Base-by-base conservation (phyloP, 2,113 vertebrate species). In the Telmatochromis brachygnathus region DNA sequence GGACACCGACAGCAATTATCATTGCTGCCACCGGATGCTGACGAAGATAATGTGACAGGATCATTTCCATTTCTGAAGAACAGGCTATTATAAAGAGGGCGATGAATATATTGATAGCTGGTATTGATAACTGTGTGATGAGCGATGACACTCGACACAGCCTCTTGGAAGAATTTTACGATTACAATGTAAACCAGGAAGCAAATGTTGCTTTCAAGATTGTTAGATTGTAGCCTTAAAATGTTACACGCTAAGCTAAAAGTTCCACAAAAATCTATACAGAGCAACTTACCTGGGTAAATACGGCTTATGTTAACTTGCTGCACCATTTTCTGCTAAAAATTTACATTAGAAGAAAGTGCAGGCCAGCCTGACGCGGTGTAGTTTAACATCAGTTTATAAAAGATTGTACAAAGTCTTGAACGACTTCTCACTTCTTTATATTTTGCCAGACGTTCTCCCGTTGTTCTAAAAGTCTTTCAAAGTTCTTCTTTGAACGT, bases 271-370 rank as follows among this genome's bases (percentile, higher is more conserved):
- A 49, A 77, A 1, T 17, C 21, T 10, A 5, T 17, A 45, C 9
- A 0, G 23, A 33, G 28, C 2, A 62, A 19, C 15, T 3, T 17
- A 60, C 28, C 56, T 19, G 56, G 56, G 10, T 60, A 60, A 60
- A 60, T 33, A 60, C 0, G 0, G 2, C 56, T 60, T 17, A 10
- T 33, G 15, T 60, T 60, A 60, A 60, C 56, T 33, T 10, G 28
- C 28, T 19, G 56, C 28, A 19, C 15, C 3, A 0, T 60, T 33
- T 60, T 60, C 5, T 19, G 28, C 56, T 60, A 33, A 33, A 60
- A 60, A 19, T 19, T 30, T 0, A 60, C 56, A 0, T 60, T 33
- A 33, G 0, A 60, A 33, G 5, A 60, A 19, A 60, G 28, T 60
- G 56, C 56, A 60, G 3, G 56, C 26, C 8, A 58, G 56, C 26